Conservation (phyloP, 2,888 invertebrate species). For the Cheilosia vernalis region DNA sequence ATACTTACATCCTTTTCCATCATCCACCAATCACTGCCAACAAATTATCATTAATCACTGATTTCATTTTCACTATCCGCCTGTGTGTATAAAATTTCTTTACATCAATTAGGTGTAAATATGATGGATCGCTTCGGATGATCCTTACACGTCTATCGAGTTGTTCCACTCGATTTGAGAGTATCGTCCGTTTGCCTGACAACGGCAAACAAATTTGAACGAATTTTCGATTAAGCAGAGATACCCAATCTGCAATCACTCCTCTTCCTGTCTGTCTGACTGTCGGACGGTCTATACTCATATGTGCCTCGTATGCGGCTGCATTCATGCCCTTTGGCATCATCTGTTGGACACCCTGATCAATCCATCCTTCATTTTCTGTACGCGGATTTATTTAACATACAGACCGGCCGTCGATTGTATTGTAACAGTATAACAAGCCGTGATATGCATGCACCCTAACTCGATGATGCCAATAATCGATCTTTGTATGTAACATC, state of each 20-base stretch:
- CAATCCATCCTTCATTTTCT: conserved; percentile 62
- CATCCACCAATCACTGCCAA: conserved; percentile 72
- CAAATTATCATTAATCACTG: conserved; percentile 72
- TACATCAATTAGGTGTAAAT: conserved; percentile 75
- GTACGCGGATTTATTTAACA: conserved; percentile 53
- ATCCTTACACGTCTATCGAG: conserved; percentile 66
- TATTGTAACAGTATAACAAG: conserved; percentile 55
- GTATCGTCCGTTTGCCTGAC: conserved; percentile 36
- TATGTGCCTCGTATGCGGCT: conserved; percentile 36
- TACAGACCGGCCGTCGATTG: conserved; percentile 21
- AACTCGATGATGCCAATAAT: conserved; percentile 74
- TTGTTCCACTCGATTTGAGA: conserved; percentile 60
- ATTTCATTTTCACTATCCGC: conserved; percentile 48
- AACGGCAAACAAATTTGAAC: conserved; percentile 66
- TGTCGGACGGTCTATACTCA: conserved; percentile 23
- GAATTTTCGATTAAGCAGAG: conserved; percentile 49
- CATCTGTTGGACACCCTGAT: conserved; percentile 72
- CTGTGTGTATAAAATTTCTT: conserved; percentile 47
- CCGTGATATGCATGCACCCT: conserved; percentile 72
- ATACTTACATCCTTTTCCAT: conserved; percentile 74
- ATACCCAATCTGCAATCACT: conserved; percentile 69
- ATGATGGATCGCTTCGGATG: conserved; percentile 70
- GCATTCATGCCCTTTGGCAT: conserved; percentile 74
- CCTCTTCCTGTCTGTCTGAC: conserved; percentile 67
- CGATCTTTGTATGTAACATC: conserved; percentile 69